Base-by-base conservation (phyloP, 2,888 invertebrate genomes). In the Limenitis camilla region DNA sequence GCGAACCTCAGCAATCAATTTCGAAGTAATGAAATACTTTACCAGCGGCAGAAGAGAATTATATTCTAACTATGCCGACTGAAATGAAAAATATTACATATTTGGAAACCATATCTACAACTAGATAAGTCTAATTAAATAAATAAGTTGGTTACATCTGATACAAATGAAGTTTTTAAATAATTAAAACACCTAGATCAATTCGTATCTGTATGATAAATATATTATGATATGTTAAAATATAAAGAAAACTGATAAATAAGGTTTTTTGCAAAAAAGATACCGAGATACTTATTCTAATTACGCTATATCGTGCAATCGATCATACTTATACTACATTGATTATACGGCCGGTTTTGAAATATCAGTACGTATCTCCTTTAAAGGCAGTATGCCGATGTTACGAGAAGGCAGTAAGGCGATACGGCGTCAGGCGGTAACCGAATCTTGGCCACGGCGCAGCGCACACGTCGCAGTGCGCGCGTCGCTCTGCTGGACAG, bases 361-460 rank as follows among this genome's bases (percentile, higher is more conserved):
- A 50, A 49, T 44, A 53, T 58, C 40, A 38, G 38, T 44, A 45
- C 33, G 46, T 55, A 55, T 57, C 56, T 49, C 51, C 55, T 59
- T 58, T 56, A 51, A 60, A 60, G 56, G 44, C 39, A 52, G 46
- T 50, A 52, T 41, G 55, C 56, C 60, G 57, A 51, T 53, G 53
- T 36, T 52, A 44, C 46, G 47, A 53, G 54, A 53, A 51, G 47
- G 55, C 31, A 41, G 65, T 62, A 64, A 65, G 60, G 11, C 32
- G 64, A 67, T 65, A 66, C 53, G 61, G 64, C 65, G 68, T 79
- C 81, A 81, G 80, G 58, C 76, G 79, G 82, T 75, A 75, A 78
- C 76, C 78, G 76, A 74, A 74, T 70, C 68, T 56, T 46, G 58
- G 56, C 65, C 63, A 71, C 68, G 69, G 67, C 52, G 64, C 64